Evolutionary conservation across 2,113 vertebrate species (phyloP), one percentile per base, ranked within the genome.

Genomic region (Actinemys pallida): DNA sequence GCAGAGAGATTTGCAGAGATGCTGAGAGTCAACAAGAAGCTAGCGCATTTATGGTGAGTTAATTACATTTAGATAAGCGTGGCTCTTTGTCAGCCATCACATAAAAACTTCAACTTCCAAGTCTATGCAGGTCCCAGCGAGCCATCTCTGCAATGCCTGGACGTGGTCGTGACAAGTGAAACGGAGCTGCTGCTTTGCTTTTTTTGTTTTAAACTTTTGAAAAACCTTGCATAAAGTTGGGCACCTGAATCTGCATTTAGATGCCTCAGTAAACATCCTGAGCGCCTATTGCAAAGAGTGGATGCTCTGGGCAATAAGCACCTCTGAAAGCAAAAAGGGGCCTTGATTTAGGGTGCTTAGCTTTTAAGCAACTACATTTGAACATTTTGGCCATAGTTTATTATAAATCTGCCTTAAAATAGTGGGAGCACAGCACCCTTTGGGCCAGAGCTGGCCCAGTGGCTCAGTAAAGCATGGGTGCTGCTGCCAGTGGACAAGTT

Each of bases 31-130:
- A 99, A 99, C 96, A 98, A 98, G 97, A 98, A 97, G 2, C 79
- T 99, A 96, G 91, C 94, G 62, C 95, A 98, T 93, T 97, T 99
- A 91, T 99, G 98, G 98, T 99, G 97, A 98, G 94, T 96, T 93
- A 62, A 45, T 83, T 80, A 89, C 96, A 10, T 90, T 89, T 96
- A 93, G 88, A 92, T 84, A 69, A 57, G 88, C 86, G 79, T 52
- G 76, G 53, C 83, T 96, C 89, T 88, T 91, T 91, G 94, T 92
- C 96, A 93, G 57, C 91, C 76, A n/a, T 84, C 90, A 62, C 86
- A 84, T 94, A 86, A 84, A 94, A 95, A 22, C 93, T 96, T 96
- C 95, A 95, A 88, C 89, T 97, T 93, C 81, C 87, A 95, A 94
- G 62, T 90, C 86, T 96, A 87, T 96, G 86, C 92, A 95, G 95